Conservation (phyloP, 2,797 vertebrate genomes). For the Mycteria americana region DNA sequence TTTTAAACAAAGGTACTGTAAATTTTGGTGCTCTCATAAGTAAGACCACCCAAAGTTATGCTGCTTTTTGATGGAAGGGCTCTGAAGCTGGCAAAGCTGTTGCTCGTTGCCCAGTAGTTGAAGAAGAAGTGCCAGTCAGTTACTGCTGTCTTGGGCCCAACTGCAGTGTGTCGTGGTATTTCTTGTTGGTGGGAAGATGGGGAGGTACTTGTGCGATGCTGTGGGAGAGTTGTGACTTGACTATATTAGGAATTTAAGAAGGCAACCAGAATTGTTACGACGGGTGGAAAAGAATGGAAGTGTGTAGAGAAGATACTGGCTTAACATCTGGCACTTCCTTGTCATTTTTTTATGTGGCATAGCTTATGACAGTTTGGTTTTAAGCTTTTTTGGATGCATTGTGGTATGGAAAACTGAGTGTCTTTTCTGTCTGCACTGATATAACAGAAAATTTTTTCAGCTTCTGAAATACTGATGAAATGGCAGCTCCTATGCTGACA, state of each 20-base stretch:
- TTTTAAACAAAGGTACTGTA: not conserved
- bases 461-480: not conserved
- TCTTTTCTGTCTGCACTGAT: not conserved
- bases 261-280: too few relatives aligned
- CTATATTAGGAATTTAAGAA: not conserved
- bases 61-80: not conserved
- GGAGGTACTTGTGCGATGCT: not conserved
- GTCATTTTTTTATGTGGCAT: not conserved
- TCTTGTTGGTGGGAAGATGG: not conserved
- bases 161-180: too few relatives aligned
- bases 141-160: not conserved
- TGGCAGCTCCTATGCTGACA: not conserved
- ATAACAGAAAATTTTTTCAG: too few relatives aligned
- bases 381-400: not conserved
- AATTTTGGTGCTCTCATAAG: too few relatives aligned
- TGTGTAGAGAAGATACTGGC: not conserved
- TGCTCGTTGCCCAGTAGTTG: too few relatives aligned
- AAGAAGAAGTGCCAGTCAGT: not conserved
- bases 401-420: not conserved
- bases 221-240: not conserved
- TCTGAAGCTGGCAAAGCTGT: not conserved
- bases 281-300: not conserved
- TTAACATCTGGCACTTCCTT: too few relatives aligned
- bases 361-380: not conserved
- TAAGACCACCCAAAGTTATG: not conserved